Percentiles rank a stretch among this genome's conserved stretches.
Evolutionary conservation across 2,113 vertebrate species (phyloP).

Genomic region (Corydoras sp.): DNA sequence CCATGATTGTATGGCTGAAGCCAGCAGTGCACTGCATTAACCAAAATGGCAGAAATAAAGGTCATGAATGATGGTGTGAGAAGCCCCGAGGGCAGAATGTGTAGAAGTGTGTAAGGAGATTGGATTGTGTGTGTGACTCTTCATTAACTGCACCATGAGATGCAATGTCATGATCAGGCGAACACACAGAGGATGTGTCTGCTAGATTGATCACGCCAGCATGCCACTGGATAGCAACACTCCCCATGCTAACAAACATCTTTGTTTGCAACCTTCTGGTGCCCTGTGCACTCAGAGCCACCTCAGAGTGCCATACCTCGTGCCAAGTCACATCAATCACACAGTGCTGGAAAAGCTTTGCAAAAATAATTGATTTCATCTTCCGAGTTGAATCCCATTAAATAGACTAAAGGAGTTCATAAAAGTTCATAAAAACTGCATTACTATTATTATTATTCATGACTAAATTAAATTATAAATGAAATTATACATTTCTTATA

Average conservation of each 20-base stretch:
- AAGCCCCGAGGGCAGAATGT: background rate
- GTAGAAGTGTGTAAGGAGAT: background rate
- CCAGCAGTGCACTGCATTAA: no score
- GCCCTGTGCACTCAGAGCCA: slow-evolving; percentile 7
- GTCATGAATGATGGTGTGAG: no score
- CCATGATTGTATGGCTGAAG: no score
- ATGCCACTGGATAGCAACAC: slow-evolving; percentile 31
- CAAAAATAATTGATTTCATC: no score
- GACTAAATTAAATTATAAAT: no score
- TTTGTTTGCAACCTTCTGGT: slow-evolving; percentile 24
- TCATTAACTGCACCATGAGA: background rate
- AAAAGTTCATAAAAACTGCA: no score
- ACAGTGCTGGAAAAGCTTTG: no score
- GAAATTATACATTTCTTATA: no score
- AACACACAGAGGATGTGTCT: slow-evolving; percentile 27
- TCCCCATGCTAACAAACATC: slow-evolving; percentile 16
- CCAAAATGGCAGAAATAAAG: no score
- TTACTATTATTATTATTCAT: no score
- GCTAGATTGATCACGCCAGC: slow-evolving; percentile 21
- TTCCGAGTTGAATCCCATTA: no score
- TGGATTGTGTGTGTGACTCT: background rate
- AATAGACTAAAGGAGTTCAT: no score
- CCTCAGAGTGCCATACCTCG: slow-evolving; percentile 17
- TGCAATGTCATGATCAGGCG: slow-evolving; percentile 22
- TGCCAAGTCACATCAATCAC: slow-evolving; percentile 33